These are phyloP conservation scores for Ursus arctos DNA, from an alignment of 2,113 vertebrate genomes.

Conservation along the genomic window DNA sequence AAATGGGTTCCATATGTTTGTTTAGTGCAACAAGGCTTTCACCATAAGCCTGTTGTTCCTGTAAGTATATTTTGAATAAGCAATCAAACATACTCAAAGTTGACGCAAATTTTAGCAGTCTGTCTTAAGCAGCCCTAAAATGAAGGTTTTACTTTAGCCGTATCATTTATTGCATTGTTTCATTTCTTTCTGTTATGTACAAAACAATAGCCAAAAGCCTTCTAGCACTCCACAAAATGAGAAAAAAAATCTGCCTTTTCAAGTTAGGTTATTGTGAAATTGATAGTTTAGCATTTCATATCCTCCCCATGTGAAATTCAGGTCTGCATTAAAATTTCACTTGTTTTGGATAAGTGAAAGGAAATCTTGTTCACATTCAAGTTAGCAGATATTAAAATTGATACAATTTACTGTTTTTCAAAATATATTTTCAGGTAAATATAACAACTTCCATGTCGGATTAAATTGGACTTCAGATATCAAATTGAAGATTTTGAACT, in stretches of 20 bases:
- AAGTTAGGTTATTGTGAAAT: not conserved
- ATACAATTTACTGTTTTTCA: constrained; percentile 12
- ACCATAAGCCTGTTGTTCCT: not conserved
- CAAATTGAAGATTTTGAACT: not conserved
- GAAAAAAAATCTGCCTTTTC: not conserved
- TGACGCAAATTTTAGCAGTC: constrained; percentile 5
- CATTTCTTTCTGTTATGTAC: not conserved
- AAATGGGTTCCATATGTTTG: not conserved
- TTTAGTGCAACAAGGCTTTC: constrained; percentile 19
- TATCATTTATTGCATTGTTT: constrained; percentile 33
- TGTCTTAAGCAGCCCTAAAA: not conserved
- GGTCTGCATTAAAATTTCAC: not conserved
- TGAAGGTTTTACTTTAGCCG: not conserved
- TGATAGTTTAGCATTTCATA: not conserved
- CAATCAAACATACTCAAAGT: not conserved
- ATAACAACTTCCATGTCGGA: not conserved
- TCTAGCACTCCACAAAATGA: not conserved
- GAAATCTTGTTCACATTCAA: not conserved
- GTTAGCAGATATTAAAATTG: constrained; percentile 20
- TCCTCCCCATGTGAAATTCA: not conserved
- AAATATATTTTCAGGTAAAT: constrained; percentile 40
- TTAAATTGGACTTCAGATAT: not conserved
- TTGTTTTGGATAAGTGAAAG: not conserved
- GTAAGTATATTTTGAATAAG: constrained; percentile 36
- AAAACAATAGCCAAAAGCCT: not conserved